A percentile compares a stretch with the other conserved stretches of the same genome.
These are phyloP conservation scores for Scrobipalpa costella DNA, from an alignment of 2,888 invertebrate species.

Conservation along the genomic window DNA sequence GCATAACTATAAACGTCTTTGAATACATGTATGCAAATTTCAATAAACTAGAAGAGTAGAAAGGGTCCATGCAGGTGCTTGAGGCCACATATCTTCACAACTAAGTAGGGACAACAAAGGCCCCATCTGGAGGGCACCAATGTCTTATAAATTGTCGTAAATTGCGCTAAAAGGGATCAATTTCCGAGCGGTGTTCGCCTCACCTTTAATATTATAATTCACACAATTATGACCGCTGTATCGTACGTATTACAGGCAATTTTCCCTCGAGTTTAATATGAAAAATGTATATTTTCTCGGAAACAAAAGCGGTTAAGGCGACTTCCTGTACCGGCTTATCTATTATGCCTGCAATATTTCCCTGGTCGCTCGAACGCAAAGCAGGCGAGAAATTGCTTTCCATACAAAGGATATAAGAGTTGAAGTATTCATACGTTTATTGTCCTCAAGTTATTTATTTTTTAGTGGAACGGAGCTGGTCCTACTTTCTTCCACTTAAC, in stretches of 20 bases:
- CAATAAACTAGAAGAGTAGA: constrained; percentile 30
- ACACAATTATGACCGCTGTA: constrained; percentile 59
- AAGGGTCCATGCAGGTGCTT: constrained; percentile 31
- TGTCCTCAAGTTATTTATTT: constrained; percentile 17
- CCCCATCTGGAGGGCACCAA: constrained; percentile 40
- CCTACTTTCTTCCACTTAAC: constrained; percentile 3
- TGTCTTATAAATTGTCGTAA: constrained; percentile 52
- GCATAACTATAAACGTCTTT: too few species aligned
- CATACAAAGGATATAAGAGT: constrained; percentile 55
- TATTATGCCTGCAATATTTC: constrained; percentile 67
- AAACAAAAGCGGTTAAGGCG: constrained; percentile 70
- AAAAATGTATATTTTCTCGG: constrained; percentile 68
- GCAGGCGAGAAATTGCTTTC: constrained; percentile 73
- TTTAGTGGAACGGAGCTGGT: background rate
- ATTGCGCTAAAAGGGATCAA: constrained; percentile 57
- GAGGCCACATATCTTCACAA: constrained; percentile 30
- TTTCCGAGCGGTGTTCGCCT: constrained; percentile 46
- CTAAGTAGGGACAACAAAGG: constrained; percentile 37
- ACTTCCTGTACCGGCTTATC: constrained; percentile 68
- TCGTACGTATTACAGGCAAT: constrained; percentile 56
- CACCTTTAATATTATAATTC: constrained; percentile 47
- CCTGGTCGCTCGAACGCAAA: constrained; percentile 66
- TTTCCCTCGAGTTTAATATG: constrained; percentile 59
- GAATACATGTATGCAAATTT: constrained; percentile 22
- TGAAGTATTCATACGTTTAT: constrained; percentile 54